Base-by-base conservation (phyloP, 2,888 invertebrate genomes). In the Brachyptera putata region DNA sequence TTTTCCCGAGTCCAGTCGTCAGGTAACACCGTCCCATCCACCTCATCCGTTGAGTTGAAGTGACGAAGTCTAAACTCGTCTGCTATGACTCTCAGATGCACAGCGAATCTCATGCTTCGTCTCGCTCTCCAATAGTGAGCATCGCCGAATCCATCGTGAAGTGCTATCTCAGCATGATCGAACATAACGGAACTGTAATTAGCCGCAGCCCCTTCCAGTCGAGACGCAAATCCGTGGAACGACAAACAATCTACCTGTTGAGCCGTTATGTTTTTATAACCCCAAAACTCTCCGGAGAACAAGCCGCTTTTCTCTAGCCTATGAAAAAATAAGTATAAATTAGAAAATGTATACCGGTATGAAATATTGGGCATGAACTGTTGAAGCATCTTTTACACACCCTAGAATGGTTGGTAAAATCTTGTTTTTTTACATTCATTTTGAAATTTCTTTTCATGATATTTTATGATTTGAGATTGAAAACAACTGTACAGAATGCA, bases 31-130 rank as follows among this genome's bases (percentile, higher is more conserved):
- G 86, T 86, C 24, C 76, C 75, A 72, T 89, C 89, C 1, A 63
- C 61, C 30, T 76, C 72, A 69, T 81, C 82, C 13, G 75, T 77
- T 0, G 90, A 89, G 69, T 84, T 79, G n/a, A 91, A 77, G 68
- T 79, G 75, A 16, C 72, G 69, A 53, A 70, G 68, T 43, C 91
- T 78, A 72, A 86, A 97, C 11, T 82, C 72, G 57, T 81, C 79
- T 0, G 92, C 95, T 34, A 86, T 79, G 49, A 78, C 66, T 9
- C 81, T 72, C 0, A 99, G 79, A 14, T 82, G 73, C 53, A 78
- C 76, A 61, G 87, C 86, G 73, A 96, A 98, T 67, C 91, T 81
- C 93, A 98, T 94, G 69, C 97, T 97, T 67, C 93, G 82, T 62
- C 93, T 79, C 18, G 89, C 91, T 66, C 80, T 77, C 97, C 97